Percentiles rank a stretch among this genome's conserved stretches.
Evolutionary conservation across 1,140 invertebrate genomes (phyloP).

Genomic region (Heliconius himera): DNA sequence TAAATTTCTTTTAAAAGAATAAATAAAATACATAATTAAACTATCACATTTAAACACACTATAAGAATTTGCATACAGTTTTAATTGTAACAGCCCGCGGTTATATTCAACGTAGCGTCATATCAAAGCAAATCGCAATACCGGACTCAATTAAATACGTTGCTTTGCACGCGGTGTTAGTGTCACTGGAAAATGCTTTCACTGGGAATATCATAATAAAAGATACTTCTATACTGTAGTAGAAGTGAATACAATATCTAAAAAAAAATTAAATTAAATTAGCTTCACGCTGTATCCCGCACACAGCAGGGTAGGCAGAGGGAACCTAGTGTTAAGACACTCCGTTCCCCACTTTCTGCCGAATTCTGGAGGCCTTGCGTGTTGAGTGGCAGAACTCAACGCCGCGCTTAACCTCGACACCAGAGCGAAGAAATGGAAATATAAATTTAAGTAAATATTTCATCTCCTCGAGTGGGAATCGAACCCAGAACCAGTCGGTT

Average conservation of each 20-base stretch:
- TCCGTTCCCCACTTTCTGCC: too few relatives aligned
- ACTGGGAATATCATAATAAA: slow-evolving; percentile 32
- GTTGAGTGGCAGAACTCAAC: too few relatives aligned
- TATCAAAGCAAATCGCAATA: slow-evolving; percentile 35
- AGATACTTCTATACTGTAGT: slow-evolving; percentile 8
- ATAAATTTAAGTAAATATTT: too few relatives aligned
- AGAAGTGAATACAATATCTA: not conserved
- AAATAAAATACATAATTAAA: not conserved
- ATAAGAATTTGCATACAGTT: slow-evolving; percentile 12
- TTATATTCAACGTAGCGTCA: slow-evolving; percentile 24
- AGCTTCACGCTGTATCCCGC: too few relatives aligned
- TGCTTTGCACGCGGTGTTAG: slow-evolving; percentile 30
- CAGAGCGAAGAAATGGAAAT: too few relatives aligned
- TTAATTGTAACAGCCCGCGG: not conserved
- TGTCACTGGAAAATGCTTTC: slow-evolving; percentile 24
- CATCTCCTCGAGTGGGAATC: too few relatives aligned
- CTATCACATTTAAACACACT: not conserved
- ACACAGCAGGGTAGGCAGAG: too few relatives aligned
- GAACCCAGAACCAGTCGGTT: too few relatives aligned
- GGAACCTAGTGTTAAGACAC: too few relatives aligned
- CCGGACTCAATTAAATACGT: slow-evolving; percentile 33
- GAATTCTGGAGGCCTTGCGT: too few relatives aligned
- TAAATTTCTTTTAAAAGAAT: not conserved
- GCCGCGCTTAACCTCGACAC: too few relatives aligned
- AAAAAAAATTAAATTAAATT: too few relatives aligned